Base-by-base conservation (phyloP, 2,113 vertebrate genomes). In the Engystomops pustulosus region DNA sequence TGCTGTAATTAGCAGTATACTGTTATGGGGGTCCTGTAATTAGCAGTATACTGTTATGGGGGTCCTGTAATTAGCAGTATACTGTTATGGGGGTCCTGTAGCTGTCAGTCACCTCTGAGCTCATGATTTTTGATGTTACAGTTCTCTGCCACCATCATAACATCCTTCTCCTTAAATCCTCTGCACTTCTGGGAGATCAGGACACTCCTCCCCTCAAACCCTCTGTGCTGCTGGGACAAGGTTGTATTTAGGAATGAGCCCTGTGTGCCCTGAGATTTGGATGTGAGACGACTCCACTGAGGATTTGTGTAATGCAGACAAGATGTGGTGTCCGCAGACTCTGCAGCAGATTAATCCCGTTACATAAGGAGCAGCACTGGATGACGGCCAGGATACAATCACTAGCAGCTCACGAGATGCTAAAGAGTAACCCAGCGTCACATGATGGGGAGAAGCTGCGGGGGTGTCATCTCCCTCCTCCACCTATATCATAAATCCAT, bases 341-440 rank as follows among this genome's bases (percentile, higher is more conserved):
- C 11, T 15, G 30, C 47, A 47, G 38, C 70, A 75, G 45, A 51
- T 51, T 49, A 30, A 75, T 47, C 25, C 27, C 3, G 72, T 76
- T 76, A 53, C 47, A 76, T 76, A 76, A 76, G 9, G 9, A 27
- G 9, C 25, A 53, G 72, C 18, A 51, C 45, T 76, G 72, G 72
- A 76, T 1, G 14, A 1, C 0, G 30, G 34, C 74, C 74, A 77
- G 30, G 27, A 34, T 30, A n/a, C 38, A 53, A 9, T 34, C 72
- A 18, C 27, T 25, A 18, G 58, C 49, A 55, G 30, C 25, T 75
- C n/a, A 14, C 27, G 30, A 75, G 72, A 27, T 58, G 74, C 1
- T 77, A 38, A 77, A 53, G 30, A 55, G 27, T 77, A 77, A 55
- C 74, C 51, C 1, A 3, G 25, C 25, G 71, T 74, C 44, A 74